Evolutionary conservation across 2,888 invertebrate genomes (phyloP), one percentile per base, ranked within the genome.

Genomic region (Meteorus colon): DNA sequence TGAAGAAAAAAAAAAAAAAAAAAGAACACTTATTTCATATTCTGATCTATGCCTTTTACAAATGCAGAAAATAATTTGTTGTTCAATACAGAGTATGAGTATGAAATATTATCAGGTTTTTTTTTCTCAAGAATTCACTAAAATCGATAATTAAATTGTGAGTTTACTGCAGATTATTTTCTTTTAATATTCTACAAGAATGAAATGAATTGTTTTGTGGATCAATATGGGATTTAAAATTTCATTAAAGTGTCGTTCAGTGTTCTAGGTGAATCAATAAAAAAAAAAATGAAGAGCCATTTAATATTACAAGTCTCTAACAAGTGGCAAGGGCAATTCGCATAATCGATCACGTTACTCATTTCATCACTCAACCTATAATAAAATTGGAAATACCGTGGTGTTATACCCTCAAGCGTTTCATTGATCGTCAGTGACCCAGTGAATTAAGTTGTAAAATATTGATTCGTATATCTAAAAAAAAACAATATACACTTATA

Each of bases 21-120:
- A 24, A 5, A 24, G 8, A 48, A n/a, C 60, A 70, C 29, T 16
- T 29, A 71, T 72, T 75, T 29, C 31, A 67, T 55, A 67, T 19
- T 41, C 67, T 67, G 67, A 67, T 19, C 19, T 55, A 55, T 55
- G 19, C 55, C 55, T 55, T 55, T 55, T 55, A 5, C 55, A 55
- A 55, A 48, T 48, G n/a, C 16, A 19, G 24, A 19, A 24, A 55
- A 55, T 55, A 55, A 55, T 55, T 19, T 2, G 4, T 55, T 55
- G 8, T 55, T 4, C 1, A 10, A n/a, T 16, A n/a, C 48, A n/a
- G 4, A 14, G 5, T 48, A 5, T 48, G 4, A n/a, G 6, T 4
- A n/a, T 48, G 16, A 5, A n/a, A 48, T 48, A 48, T 48, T 48
- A 1, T 16, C 48, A 24, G 24, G 1, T n/a, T 4, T 16, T 1